A percentile compares a stretch with the other conserved stretches of the same genome.
These are phyloP conservation scores for Pseudomyrmex flavicornis DNA, from an alignment of 1,140 invertebrate genomes.

Conservation along the genomic window DNA sequence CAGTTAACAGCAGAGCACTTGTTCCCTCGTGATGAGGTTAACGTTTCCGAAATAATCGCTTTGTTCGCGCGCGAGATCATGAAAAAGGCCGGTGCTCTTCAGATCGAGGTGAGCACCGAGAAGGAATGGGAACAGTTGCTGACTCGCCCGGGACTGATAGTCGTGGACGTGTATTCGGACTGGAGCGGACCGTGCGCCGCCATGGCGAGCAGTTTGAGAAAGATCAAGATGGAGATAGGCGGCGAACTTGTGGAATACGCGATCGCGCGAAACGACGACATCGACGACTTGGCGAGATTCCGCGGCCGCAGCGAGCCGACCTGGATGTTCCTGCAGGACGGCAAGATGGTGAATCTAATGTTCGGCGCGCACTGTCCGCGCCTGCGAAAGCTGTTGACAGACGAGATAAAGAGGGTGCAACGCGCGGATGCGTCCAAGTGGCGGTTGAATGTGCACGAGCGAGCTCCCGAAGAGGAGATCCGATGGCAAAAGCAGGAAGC, in stretches of 20 bases:
- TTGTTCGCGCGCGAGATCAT: neutral
- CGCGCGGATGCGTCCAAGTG: constrained; percentile 60
- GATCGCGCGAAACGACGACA: constrained; percentile 90
- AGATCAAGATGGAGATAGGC: constrained; percentile 94
- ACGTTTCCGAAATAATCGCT: constrained; percentile 12
- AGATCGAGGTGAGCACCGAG: constrained; percentile 90
- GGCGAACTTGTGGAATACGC: constrained; percentile 91
- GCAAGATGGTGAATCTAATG: constrained; percentile 92
- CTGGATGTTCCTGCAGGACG: constrained; percentile 94
- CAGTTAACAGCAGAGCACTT: neutral
- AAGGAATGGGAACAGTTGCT: constrained; percentile 94
- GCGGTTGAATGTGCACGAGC: constrained; percentile 2
- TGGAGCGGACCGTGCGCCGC: constrained; percentile 95
- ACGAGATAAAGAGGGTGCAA: constrained; percentile 88
- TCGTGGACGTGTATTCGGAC: constrained; percentile 94
- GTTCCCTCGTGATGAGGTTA: constrained; percentile 35
- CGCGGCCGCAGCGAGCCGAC: constrained; percentile 93
- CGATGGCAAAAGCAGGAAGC: constrained; percentile 69
- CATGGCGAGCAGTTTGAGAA: constrained; percentile 93
- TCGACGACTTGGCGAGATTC: constrained; percentile 91
- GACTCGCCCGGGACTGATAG: constrained; percentile 90
- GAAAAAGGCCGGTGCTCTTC: constrained; percentile 85
- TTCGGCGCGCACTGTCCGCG: constrained; percentile 93
- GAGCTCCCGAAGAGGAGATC: constrained; percentile 59
- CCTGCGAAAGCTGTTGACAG: constrained; percentile 89